Percentiles rank a stretch among this genome's conserved stretches.
Evolutionary conservation across 2,888 invertebrate species (phyloP).

Genomic region (Steromphala cineraria): DNA sequence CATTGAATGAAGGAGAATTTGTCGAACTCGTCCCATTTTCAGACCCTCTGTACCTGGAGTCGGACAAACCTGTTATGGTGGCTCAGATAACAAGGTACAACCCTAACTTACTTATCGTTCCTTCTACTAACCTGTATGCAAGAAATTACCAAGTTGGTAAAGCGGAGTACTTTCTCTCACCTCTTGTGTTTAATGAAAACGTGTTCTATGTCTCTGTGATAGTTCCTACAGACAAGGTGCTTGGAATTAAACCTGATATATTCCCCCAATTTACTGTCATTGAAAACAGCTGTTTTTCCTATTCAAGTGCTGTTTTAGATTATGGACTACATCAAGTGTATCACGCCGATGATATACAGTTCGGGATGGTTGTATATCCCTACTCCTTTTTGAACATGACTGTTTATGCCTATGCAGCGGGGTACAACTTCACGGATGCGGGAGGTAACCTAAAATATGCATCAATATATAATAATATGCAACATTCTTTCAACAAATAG

Average conservation of each 20-base stretch:
- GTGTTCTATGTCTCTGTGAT: background rate
- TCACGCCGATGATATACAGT: background rate
- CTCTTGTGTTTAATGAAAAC: background rate
- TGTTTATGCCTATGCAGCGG: background rate
- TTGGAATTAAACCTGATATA: background rate
- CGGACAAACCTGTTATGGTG: background rate
- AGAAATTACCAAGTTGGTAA: background rate
- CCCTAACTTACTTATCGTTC: background rate
- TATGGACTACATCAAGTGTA: background rate
- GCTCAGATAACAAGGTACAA: background rate
- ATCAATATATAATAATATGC: no score
- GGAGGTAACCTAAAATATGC: background rate
- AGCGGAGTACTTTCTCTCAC: background rate
- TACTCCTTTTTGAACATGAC: background rate
- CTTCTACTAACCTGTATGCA: background rate
- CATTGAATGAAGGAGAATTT: background rate
- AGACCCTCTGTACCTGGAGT: background rate
- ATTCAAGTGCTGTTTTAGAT: background rate
- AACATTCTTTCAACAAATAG: no score
- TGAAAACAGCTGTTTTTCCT: background rate
- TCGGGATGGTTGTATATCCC: background rate
- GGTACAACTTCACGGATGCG: background rate
- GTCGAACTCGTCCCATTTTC: background rate
- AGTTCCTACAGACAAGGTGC: background rate
- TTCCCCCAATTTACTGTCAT: background rate